Evolutionary conservation across 2,113 vertebrate genomes (phyloP).

Genomic region (Leiothrix lutea): DNA sequence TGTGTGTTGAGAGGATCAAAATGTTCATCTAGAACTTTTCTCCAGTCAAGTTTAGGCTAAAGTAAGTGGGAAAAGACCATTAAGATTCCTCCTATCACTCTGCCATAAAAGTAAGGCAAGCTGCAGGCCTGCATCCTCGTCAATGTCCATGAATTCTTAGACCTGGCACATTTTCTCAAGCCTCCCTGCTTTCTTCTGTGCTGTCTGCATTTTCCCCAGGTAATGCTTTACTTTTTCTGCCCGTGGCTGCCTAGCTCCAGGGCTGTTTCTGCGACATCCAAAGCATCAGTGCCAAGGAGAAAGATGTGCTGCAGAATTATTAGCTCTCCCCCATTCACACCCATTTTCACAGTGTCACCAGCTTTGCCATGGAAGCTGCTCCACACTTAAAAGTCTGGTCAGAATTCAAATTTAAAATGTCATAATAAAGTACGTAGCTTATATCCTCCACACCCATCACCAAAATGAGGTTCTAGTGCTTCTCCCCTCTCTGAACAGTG

Average conservation of each 20-base stretch:
- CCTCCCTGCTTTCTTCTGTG: background rate
- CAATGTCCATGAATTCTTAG: background rate
- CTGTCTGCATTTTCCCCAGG: background rate
- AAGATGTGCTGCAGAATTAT: background rate
- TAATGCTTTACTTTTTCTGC: background rate
- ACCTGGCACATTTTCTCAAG: background rate
- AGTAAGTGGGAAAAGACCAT: background rate
- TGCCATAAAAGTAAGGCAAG: background rate
- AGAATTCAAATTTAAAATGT: background rate
- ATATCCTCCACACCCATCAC: background rate
- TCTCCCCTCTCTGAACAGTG: conserved; percentile 36
- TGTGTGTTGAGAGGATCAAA: background rate
- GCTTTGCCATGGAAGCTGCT: background rate
- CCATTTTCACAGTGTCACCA: background rate
- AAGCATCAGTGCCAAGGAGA: background rate
- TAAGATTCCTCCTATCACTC: background rate
- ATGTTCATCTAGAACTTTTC: background rate
- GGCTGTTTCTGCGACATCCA: background rate
- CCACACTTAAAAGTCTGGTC: background rate
- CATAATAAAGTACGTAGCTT: background rate
- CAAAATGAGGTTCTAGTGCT: background rate
- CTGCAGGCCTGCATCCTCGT: rapidly evolving
- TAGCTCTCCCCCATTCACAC: background rate
- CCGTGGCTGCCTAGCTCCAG: rapidly evolving
- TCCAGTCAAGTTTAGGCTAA: background rate